A percentile compares a stretch with the other conserved stretches of the same genome.
phyloP scores from a whole-genome alignment of 2,888 invertebrate genomes.

The Vesta saturnalis region DNA sequence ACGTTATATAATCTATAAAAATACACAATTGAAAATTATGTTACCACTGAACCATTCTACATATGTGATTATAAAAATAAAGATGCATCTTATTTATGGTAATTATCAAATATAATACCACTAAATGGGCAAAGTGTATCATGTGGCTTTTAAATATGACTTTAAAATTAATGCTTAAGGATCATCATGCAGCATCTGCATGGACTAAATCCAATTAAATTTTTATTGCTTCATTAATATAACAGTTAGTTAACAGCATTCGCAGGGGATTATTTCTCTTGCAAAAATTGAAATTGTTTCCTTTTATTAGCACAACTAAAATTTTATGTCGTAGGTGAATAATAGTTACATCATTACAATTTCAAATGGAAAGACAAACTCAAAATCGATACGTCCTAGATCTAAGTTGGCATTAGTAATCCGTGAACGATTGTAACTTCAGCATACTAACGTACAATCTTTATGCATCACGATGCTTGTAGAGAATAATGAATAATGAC shows the following conservation, averaged over 20 bases:
- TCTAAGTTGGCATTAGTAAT: constrained; percentile 8
- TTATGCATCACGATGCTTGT: constrained; percentile 3
- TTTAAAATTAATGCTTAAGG: constrained; percentile 9
- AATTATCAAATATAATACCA: constrained; percentile 6
- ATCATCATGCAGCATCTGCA: not conserved
- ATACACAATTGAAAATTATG: no score
- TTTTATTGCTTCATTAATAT: constrained; percentile 11
- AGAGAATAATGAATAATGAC: constrained; percentile 1
- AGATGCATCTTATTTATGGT: not conserved
- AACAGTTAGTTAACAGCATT: constrained; percentile 6
- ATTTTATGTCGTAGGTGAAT: not conserved
- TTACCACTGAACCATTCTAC: not conserved
- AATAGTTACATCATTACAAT: not conserved
- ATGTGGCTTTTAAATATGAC: constrained; percentile 6
- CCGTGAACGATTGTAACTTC: constrained; percentile 1
- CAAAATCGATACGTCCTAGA: constrained; percentile 4
- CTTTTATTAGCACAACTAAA: not conserved
- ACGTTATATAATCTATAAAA: no score
- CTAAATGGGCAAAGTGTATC: not conserved
- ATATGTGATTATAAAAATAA: not conserved
- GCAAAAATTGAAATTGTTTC: not conserved
- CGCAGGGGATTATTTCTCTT: not conserved
- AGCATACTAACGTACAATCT: constrained; percentile 7
- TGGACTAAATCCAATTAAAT: constrained; percentile 12
- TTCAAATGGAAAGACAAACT: constrained; percentile 5